Evolutionary conservation across 2,797 vertebrate genomes (phyloP).

Genomic region (Clarias laeviceps): DNA sequence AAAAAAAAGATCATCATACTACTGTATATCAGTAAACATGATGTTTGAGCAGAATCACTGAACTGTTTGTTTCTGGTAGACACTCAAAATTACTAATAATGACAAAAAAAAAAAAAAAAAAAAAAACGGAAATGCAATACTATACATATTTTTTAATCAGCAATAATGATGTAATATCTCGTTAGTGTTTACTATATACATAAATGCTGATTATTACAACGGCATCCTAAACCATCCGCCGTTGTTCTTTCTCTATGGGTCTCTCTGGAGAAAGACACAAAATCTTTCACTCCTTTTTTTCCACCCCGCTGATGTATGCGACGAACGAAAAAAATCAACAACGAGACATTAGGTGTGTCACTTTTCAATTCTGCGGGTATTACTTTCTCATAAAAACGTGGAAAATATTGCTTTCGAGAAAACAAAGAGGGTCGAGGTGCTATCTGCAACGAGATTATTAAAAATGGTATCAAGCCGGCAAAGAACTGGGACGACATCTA

Average conservation of each 20-base stretch:
- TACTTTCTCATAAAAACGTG: constrained; percentile 65
- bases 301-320: neutral
- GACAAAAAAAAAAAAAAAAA: neutral
- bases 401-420: constrained; percentile 63
- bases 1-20: neutral
- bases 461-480: constrained; percentile 61
- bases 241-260: neutral
- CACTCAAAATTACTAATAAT: neutral
- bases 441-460: constrained; percentile 70
- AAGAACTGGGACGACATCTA: constrained; percentile 65
- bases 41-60: neutral
- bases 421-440: constrained; percentile 46
- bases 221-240: neutral
- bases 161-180: too few species aligned
- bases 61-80: neutral
- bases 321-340: constrained; percentile 61
- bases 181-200: neutral
- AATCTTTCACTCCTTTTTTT: neutral
- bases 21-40: neutral
- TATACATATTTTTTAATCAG: neutral
- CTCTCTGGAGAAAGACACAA: neutral
- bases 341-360: constrained; percentile 56
- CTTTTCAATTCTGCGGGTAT: constrained; percentile 67
- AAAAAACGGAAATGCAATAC: neutral
- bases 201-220: neutral